A percentile compares a stretch with the other conserved stretches of the same genome.
These are phyloP conservation scores for Diabrotica virgifera DNA, from an alignment of 1,140 invertebrate genomes.

Conservation along the genomic window DNA sequence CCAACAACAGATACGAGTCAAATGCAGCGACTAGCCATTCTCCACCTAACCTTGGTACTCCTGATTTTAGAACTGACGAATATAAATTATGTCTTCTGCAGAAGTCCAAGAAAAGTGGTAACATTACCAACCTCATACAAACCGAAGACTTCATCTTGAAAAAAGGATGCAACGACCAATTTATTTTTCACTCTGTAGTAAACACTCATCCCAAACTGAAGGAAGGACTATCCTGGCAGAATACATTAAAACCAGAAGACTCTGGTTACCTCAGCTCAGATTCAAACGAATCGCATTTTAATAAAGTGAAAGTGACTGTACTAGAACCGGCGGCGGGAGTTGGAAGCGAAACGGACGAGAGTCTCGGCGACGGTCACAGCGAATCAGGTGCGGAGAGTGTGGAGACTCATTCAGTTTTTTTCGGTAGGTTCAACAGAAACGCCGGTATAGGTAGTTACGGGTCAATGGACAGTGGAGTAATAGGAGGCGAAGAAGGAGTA, in stretches of 20 bases:
- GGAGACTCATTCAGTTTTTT: constrained; percentile 79
- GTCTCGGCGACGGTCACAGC: constrained; percentile 68
- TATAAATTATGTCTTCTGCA: constrained; percentile 26
- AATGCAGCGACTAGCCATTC: constrained; percentile 4
- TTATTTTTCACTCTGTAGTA: constrained; percentile 20
- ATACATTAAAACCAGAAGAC: constrained; percentile 52
- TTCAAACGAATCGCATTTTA: constrained; percentile 55
- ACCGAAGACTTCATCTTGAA: constrained; percentile 24
- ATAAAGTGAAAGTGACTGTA: not conserved
- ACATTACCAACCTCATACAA: constrained; percentile 24
- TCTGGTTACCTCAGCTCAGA: constrained; percentile 77
- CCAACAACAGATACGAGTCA: constrained; percentile 43
- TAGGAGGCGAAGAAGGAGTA: constrained; percentile 21
- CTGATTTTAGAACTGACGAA: constrained; percentile 31
- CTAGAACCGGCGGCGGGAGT: constrained; percentile 43
- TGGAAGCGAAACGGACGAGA: constrained; percentile 71
- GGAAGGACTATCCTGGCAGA: constrained; percentile 23
- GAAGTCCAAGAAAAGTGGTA: constrained; percentile 24
- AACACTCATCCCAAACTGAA: not conserved
- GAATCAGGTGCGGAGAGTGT: constrained; percentile 82
- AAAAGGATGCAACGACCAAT: constrained; percentile 22
- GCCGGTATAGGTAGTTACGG: constrained; percentile 15
- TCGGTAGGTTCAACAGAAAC: constrained; percentile 59
- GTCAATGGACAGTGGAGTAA: constrained; percentile 31
- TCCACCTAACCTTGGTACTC: constrained; percentile 32